Base-by-base conservation (phyloP, 2,113 vertebrate genomes). In the Melanotaenia duboulayi region DNA sequence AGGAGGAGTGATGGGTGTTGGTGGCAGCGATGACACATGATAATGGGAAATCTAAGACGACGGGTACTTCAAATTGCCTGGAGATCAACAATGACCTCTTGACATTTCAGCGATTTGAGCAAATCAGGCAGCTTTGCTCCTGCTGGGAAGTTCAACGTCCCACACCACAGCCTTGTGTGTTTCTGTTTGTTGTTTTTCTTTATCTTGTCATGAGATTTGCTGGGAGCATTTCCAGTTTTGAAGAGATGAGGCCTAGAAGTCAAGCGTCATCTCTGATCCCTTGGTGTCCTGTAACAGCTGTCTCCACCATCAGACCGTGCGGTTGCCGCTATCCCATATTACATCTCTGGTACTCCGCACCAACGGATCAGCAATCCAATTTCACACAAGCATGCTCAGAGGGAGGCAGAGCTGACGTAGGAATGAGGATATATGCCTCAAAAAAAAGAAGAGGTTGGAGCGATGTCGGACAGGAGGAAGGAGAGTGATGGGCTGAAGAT, bases 331-430 rank as follows among this genome's bases (percentile, higher is more conserved):
- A 92, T 93, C 91, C 81, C 66, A 76, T 87, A 91, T 92, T 91
- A 92, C 89, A 93, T 93, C 89, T 92, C 84, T 91, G 91, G 84
- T 85, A 88, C 88, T 93, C 90, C 83, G 85, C 76, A 74, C 89
- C 88, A 81, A 87, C 85, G 82, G 81, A 93, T 93, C 91, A 92
- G 88, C 92, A 90, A 93, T 93, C 90, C 92, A 94, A 93, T 93
- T 93, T 93, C 91, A 93, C 92, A 94, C 91, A 90, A 75, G 82
- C 81, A 48, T 76, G 85, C 90, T 90, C 87, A 73, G 77, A 79
- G 82, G 83, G 82, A 84, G 84, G 71, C 77, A 40, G 69, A 25
- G 69, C 82, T 76, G 74, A 83, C 59, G 85, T 68, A 76, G 75
- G 65, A 67, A 74, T 46, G 79, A 80, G 86, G 88, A 92, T 86